Evolutionary conservation across 2,113 vertebrate species (phyloP), one percentile per base, ranked within the genome.

Genomic region (Struthio camelus): DNA sequence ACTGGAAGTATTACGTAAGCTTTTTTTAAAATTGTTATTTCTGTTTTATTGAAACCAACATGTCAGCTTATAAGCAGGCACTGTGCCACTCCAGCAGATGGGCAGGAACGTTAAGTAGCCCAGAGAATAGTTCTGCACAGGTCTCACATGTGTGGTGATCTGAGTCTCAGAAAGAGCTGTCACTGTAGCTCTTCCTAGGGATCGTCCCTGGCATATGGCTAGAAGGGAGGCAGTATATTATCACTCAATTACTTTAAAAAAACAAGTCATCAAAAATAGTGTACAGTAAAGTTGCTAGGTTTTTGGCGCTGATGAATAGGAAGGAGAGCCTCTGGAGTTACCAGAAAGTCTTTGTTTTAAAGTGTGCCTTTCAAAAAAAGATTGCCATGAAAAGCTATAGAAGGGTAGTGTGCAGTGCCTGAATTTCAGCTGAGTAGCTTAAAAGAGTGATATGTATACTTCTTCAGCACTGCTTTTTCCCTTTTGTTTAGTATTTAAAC

Each of bases 61-160:
- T 10, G 11, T 88, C 73, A 91, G 67, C 82, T 91, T 85, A 54
- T 38, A 91, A 69, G 69, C 76, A 81, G 88, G 94, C 80, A 42
- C n/a, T 48, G 80, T 94, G 92, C 81, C 89, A 85, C 79, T 75
- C 79, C 62, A 62, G 79, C 95, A 94, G 87, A 96, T 96, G 94
- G 94, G 27, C 82, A 90, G 80, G 50, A 97, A 79, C 54, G 44
- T n/a, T 67, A 91, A 90, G 89, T 90, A 95, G 89, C 59, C 90
- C 85, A 92, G 50, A 80, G 86, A 92, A 75, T 40, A 87, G 67
- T 48, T 85, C 70, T 80, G 53, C 73, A 6, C 80, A 61, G 0
- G 2, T 89, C 64, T 48, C 78, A 84, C 83, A 84, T 83, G 34
- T 65, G 78, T 79, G 80, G 56, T 75, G 73, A 14, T 87, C 77